Percentiles rank a stretch among this genome's conserved stretches.
Evolutionary conservation across 2,888 invertebrate species (phyloP).

Genomic region (Diogma glabrata): DNA sequence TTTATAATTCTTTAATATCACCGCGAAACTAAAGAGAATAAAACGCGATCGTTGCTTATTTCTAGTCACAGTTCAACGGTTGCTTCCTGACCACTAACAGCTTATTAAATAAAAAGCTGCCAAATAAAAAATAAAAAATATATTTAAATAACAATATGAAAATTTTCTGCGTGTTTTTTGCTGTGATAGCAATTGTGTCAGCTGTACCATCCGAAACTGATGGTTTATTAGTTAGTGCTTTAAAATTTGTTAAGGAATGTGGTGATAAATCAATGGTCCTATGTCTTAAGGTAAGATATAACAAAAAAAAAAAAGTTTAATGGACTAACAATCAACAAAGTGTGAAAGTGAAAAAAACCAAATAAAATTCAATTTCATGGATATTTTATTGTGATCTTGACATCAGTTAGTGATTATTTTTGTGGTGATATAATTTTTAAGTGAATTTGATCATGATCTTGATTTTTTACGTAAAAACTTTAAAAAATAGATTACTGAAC

Average conservation of each 20-base stretch:
- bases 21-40: constrained; percentile 28
- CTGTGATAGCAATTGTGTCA: constrained; percentile 39
- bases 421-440: constrained; percentile 5
- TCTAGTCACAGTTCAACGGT: constrained; percentile 39
- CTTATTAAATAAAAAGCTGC: no score
- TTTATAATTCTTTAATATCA: constrained; percentile 24
- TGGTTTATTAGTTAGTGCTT: constrained; percentile 46
- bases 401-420: background rate
- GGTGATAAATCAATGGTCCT: constrained; percentile 52
- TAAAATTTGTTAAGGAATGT: constrained; percentile 60
- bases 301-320: background rate
- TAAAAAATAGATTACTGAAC: constrained; percentile 4
- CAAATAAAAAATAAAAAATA: no score
- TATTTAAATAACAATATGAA: constrained; percentile 36
- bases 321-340: background rate
- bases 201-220: constrained; percentile 42
- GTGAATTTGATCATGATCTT: constrained; percentile 2
- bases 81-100: constrained; percentile 35
- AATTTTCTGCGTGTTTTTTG: constrained; percentile 38
- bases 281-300: constrained; percentile 55
- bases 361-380: constrained; percentile 8
- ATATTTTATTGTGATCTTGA: constrained; percentile 1
- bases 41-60: constrained; percentile 36
- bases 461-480: background rate
- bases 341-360: constrained; percentile 9